Percentiles rank a stretch among this genome's conserved stretches.
These are phyloP conservation scores for Myotis davidii DNA, from an alignment of 2,113 vertebrate genomes.

Conservation along the genomic window DNA sequence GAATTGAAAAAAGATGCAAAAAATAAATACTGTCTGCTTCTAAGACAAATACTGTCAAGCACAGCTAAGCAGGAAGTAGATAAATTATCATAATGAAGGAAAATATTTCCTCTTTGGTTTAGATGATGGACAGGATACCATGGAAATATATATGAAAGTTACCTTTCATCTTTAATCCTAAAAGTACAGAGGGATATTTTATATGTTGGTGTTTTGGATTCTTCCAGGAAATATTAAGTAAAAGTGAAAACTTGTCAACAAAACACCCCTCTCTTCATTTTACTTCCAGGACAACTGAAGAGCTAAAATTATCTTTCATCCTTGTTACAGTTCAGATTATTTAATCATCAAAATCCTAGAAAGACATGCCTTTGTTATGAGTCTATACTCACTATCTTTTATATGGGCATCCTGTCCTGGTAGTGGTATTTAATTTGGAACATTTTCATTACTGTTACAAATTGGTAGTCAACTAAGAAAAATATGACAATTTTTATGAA, in stretches of 20 bases:
- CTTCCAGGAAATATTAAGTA: neutral
- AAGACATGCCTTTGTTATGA: neutral
- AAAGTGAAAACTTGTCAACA: neutral
- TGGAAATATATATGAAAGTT: neutral
- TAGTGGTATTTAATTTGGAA: constrained; percentile 37
- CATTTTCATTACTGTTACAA: constrained; percentile 60
- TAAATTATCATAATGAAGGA: neutral
- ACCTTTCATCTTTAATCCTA: neutral
- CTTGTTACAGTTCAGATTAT: neutral
- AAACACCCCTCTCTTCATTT: neutral
- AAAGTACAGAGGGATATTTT: neutral
- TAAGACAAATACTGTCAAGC: neutral
- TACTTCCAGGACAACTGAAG: neutral
- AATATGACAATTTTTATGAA: constrained; percentile 46
- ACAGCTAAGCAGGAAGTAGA: neutral
- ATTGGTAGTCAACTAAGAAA: constrained; percentile 48
- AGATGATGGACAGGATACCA: neutral
- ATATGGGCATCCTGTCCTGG: neutral
- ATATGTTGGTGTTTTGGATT: neutral
- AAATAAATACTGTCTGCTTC: neutral
- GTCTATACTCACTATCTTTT: neutral
- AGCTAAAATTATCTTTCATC: neutral
- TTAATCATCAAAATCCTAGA: neutral
- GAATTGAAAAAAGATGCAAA: neutral
- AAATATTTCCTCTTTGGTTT: neutral